Percentiles rank a stretch among this genome's conserved stretches.
Conservation (phyloP, 2,113 vertebrate species). For the Brachyhypopomus gauderio region DNA sequence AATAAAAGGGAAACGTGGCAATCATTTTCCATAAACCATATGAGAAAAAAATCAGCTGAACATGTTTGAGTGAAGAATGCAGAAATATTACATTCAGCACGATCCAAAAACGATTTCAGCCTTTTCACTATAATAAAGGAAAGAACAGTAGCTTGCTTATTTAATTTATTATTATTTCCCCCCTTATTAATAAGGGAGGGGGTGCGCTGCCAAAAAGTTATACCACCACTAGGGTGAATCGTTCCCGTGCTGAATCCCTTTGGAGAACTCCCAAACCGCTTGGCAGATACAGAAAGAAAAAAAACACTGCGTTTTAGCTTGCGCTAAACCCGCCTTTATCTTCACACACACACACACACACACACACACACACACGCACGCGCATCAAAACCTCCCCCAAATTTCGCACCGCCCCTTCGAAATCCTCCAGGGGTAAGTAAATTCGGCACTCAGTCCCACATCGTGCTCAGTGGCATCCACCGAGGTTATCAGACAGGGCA, state of each 20-base stretch:
- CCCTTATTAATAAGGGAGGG: slow-evolving; percentile 9
- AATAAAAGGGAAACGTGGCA: too few species aligned
- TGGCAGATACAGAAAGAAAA: slow-evolving; percentile 31
- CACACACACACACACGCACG: slow-evolving; percentile 35
- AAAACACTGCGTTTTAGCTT: slow-evolving; percentile 24
- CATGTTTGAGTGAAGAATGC: background rate
- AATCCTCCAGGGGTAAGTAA: slow-evolving; percentile 58
- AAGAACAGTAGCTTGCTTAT: too few species aligned
- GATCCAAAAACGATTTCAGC: background rate
- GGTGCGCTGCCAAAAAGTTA: slow-evolving; percentile 66
- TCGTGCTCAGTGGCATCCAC: slow-evolving; percentile 49
- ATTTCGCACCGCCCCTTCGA: slow-evolving; percentile 60
- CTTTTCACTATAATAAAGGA: too few species aligned
- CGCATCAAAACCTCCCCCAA: slow-evolving; percentile 54
- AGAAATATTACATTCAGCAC: background rate
- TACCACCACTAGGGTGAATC: slow-evolving; percentile 62
- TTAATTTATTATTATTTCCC: too few species aligned
- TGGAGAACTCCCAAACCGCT: slow-evolving; percentile 59
- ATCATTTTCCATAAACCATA: too few species aligned
- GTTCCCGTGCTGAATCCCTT: slow-evolving; percentile 71
- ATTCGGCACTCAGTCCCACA: slow-evolving; percentile 55
- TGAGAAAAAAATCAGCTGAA: too few species aligned
- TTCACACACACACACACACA: slow-evolving; percentile 40
- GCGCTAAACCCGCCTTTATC: slow-evolving; percentile 58
- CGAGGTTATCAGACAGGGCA: too few species aligned